Evolutionary conservation across 2,113 vertebrate species (phyloP).

Genomic region (Silurus glanis): DNA sequence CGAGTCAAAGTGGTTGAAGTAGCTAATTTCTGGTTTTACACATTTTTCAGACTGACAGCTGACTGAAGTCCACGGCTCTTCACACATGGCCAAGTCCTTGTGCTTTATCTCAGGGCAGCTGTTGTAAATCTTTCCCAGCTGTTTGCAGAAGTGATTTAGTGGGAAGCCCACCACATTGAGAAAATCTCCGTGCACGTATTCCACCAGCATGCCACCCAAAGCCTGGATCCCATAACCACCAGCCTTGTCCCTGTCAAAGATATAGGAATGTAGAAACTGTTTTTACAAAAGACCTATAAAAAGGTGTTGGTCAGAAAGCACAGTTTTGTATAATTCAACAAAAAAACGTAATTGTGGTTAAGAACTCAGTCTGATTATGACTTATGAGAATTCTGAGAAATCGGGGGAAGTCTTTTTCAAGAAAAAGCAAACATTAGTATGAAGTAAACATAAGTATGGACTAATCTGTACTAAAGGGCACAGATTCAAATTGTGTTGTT

Average conservation of each 20-base stretch:
- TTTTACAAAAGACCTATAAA: neutral
- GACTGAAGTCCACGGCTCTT: conserved; percentile 33
- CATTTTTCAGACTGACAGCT: conserved; percentile 49
- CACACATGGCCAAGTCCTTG: conserved; percentile 11
- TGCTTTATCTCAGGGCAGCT: conserved; percentile 41
- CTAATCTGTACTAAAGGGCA: conserved; percentile 56
- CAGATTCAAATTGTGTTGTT: conserved; percentile 46
- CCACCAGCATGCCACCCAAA: conserved; percentile 92
- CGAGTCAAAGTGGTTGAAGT: neutral
- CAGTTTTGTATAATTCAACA: neutral
- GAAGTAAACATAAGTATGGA: conserved; percentile 8
- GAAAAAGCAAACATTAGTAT: conserved; percentile 51
- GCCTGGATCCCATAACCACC: conserved; percentile 97
- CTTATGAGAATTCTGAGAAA: too few relatives aligned
- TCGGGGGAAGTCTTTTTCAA: neutral
- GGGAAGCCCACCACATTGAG: conserved; percentile 94
- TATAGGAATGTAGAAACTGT: neutral
- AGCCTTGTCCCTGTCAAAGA: conserved; percentile 87
- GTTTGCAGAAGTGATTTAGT: conserved; percentile 92
- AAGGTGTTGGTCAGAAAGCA: neutral
- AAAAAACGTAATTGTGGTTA: neutral
- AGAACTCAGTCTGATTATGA: neutral
- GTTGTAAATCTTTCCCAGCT: conserved; percentile 76
- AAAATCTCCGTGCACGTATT: conserved; percentile 86
- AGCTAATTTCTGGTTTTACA: neutral